Base-by-base conservation (phyloP, 2,113 vertebrate genomes). In the Isichthys henryi region DNA sequence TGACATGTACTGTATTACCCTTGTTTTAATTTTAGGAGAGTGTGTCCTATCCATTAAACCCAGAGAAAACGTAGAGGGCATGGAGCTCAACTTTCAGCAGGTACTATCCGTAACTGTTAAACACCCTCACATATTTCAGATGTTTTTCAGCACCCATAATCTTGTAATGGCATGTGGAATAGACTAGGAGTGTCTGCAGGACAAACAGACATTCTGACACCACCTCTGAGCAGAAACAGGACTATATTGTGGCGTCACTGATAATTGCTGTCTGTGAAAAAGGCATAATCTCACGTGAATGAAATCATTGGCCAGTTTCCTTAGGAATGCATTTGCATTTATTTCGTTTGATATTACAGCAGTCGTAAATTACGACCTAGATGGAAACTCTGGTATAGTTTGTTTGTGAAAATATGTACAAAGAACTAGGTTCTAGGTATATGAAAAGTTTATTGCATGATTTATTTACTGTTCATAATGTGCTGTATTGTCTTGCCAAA, bases 61-160 rank as follows among this genome's bases (percentile, higher is more conserved):
- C 0, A 94, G 96, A 89, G 97, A 98, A 91, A 96, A 96, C 0
- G 93, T 96, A 0, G 96, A 98, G 23, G 97, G 94, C 21, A 96
- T 99, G 93, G 97, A 98, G 94, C 97, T 99, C 11, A 99, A 99
- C 91, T 99, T 99, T 92, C 97, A 99, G 90, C 98, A 99, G 97
- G 98, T 99, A 90, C 1, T 77, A 53, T 35, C 82, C 35, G 8
- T 2, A 80, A 39, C 58, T 70, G n/a, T 23, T 84, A 85, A 74
- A 91, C 88, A 89, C 80, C 66, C 45, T 70, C 82, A 90, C 87
- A 62, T 86, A 74, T 53, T 48, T 45, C 82, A 84, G 45, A 48
- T 84, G 23, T 45, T 46, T 84, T 84, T 46, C 39, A 84, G 23
- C 62, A 87, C 53, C 83, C 84, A 74, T 80, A 89, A 45, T 70